Conservation (phyloP, 2,113 vertebrate genomes). For the Pterocles gutturalis region DNA sequence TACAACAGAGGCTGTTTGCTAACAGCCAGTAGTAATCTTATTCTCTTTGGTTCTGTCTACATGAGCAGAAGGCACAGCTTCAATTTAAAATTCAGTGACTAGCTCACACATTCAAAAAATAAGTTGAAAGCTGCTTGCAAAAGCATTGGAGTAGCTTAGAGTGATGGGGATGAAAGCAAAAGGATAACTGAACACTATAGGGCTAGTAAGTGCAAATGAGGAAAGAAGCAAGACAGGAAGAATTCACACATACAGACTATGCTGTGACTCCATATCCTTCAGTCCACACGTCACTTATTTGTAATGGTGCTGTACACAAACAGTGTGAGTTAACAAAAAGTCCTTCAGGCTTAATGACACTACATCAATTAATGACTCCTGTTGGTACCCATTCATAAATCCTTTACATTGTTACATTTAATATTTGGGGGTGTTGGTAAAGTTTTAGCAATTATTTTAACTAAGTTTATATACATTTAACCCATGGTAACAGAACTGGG, state of each 20-base stretch:
- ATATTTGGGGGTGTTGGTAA: not conserved
- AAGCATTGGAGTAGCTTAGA: not conserved
- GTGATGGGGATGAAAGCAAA: not conserved
- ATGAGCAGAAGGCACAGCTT: not conserved
- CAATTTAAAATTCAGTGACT: not conserved
- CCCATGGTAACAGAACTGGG: not conserved
- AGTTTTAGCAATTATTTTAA: not conserved
- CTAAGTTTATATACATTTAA: not conserved
- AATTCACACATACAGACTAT: not conserved
- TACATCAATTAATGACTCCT: not conserved
- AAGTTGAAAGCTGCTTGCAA: not conserved
- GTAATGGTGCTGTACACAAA: not conserved
- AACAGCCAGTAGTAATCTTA: not conserved
- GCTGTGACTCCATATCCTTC: not conserved
- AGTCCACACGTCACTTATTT: not conserved
- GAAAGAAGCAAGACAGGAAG: not conserved
- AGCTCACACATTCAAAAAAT: not conserved
- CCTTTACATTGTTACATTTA: not conserved
- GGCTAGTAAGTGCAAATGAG: not conserved
- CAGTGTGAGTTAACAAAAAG: not conserved
- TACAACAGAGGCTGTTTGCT: not conserved
- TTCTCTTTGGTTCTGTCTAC: not conserved
- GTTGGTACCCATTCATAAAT: not conserved
- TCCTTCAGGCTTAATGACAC: not conserved
- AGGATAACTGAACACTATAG: not conserved